These are phyloP conservation scores for Sylvicola fuscatus DNA, from an alignment of 2,888 invertebrate genomes.

Conservation along the genomic window DNA sequence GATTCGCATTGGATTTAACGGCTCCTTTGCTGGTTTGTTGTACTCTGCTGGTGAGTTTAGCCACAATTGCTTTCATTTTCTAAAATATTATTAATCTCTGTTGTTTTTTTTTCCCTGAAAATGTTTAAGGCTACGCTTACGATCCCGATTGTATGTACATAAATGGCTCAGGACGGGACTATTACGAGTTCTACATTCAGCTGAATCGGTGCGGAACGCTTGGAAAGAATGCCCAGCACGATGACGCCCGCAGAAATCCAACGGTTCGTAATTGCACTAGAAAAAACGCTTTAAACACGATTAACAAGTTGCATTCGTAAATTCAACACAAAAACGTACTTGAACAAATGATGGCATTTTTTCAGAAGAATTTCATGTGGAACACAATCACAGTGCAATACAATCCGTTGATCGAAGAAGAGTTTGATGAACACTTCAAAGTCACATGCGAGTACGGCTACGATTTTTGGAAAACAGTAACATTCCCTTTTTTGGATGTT, in stretches of 20 bases:
- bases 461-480: constrained; percentile 92
- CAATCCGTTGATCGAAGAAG: constrained; percentile 81
- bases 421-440: constrained; percentile 87
- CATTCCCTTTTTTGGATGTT: constrained; percentile 83
- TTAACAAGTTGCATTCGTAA: too few species aligned
- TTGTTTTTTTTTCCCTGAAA: too few species aligned
- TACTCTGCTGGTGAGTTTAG: constrained; percentile 68
- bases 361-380: constrained; percentile 88
- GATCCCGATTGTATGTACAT: constrained; percentile 91
- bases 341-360: neutral
- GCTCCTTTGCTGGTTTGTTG: constrained; percentile 69
- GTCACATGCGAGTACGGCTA: constrained; percentile 92
- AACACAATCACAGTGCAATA: constrained; percentile 90
- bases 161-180: constrained; percentile 76
- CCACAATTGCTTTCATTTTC: too few species aligned
- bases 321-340: too few species aligned
- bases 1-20: constrained; percentile 79
- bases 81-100: too few species aligned
- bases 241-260: constrained; percentile 67
- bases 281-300: neutral
- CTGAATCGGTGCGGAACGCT: constrained; percentile 80
- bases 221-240: constrained; percentile 70
- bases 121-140: constrained; percentile 69
- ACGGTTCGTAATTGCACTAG: constrained; percentile 36
- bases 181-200: constrained; percentile 86